phyloP scores from a whole-genome alignment of 2,113 vertebrate species.

The Solea solea region DNA sequence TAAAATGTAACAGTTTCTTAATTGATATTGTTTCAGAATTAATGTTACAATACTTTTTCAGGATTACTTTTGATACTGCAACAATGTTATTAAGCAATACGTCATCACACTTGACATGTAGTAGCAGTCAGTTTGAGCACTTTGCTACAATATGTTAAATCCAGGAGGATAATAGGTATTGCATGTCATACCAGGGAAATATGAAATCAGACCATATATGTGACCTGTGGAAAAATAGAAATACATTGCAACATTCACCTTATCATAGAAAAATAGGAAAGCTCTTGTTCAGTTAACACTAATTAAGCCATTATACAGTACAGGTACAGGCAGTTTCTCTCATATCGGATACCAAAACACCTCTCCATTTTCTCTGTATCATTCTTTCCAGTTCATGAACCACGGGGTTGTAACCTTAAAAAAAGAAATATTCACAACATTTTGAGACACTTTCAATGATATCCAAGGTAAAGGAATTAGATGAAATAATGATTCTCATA shows the following conservation, averaged over 20 bases:
- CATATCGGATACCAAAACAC: conserved; percentile 1
- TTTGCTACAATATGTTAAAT: conserved; percentile 80
- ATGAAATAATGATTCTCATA: conserved; percentile 18
- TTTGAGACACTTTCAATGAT: conserved; percentile 18
- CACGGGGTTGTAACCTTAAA: conserved; percentile 14
- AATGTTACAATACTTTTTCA: conserved; percentile 28
- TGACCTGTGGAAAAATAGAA: conserved; percentile 54
- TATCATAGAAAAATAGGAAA: conserved; percentile 72
- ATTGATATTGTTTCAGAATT: conserved; percentile 32
- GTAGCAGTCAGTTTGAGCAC: conserved; percentile 70
- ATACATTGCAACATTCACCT: conserved; percentile 57
- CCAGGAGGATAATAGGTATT: conserved; percentile 75
- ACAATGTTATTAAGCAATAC: conserved; percentile 66
- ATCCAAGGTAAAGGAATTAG: conserved; percentile 34
- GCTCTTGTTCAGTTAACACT: conserved; percentile 48
- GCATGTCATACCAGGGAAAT: conserved; percentile 63
- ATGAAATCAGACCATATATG: conserved; percentile 28
- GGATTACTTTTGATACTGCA: conserved; percentile 46
- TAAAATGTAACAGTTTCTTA: conserved; percentile 4
- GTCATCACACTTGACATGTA: conserved; percentile 69
- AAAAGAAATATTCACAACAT: conserved; percentile 15
- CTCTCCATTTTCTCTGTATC: conserved; percentile 15
- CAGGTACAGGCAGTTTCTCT: conserved; percentile 28
- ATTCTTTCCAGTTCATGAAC: conserved; percentile 13
- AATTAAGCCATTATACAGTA: conserved; percentile 53